phyloP scores from a whole-genome alignment of 2,888 invertebrate species.

The Icerya purchasi region DNA sequence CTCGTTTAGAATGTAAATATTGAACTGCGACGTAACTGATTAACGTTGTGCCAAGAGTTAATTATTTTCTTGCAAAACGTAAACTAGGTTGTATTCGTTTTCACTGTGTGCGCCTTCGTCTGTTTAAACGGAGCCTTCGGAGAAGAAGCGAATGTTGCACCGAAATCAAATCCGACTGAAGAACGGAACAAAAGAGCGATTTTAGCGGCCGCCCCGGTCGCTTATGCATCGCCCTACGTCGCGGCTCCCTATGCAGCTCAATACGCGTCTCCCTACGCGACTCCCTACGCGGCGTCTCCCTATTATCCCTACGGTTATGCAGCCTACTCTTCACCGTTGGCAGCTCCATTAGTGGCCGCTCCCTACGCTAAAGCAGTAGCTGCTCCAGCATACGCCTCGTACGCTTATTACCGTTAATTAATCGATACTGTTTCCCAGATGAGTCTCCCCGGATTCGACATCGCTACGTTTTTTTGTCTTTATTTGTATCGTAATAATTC shows the following conservation, averaged over 20 bases:
- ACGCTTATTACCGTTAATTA: neutral
- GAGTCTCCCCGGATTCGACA: no score
- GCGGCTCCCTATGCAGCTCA: slow-evolving; percentile 2
- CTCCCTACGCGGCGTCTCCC: slow-evolving; percentile 2
- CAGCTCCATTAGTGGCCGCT: slow-evolving; percentile 5
- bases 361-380: neutral
- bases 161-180: neutral
- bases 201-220: neutral
- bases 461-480: no score
- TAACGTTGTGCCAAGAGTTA: no score
- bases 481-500: no score
- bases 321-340: neutral
- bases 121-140: neutral
- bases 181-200: neutral
- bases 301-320: neutral
- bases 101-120: neutral
- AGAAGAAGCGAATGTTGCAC: neutral
- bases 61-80: no score
- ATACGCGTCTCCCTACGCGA: slow-evolving; percentile 4
- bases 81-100: neutral
- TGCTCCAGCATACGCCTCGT: slow-evolving; percentile 6
- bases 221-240: slow-evolving; percentile 5
- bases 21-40: no score
- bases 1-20: no score
- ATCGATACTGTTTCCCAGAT: no score